A percentile compares a stretch with the other conserved stretches of the same genome.
Evolutionary conservation across 2,113 vertebrate genomes (phyloP).

Genomic region (Passer montanus): DNA sequence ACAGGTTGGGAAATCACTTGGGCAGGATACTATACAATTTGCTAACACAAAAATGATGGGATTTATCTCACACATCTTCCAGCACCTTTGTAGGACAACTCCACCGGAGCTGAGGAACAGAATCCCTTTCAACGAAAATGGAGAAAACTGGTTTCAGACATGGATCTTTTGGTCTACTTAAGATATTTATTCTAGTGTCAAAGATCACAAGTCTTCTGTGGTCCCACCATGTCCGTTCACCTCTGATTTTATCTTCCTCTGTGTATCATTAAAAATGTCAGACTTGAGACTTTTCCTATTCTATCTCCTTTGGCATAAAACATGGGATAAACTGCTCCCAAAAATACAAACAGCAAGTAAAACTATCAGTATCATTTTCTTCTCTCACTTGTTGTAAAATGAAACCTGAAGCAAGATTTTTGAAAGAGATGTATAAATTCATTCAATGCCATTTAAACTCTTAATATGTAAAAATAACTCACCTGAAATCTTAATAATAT

Average conservation of each 20-base stretch:
- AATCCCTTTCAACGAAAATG: background rate
- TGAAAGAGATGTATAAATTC: background rate
- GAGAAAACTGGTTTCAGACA: background rate
- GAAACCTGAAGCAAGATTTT: background rate
- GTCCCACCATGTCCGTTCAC: background rate
- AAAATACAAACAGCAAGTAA: background rate
- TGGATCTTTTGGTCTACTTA: background rate
- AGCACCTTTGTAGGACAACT: background rate
- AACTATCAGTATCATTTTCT: background rate
- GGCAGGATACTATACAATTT: background rate
- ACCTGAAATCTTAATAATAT: background rate
- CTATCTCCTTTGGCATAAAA: background rate
- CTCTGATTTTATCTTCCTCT: background rate
- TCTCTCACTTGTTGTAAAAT: accelerated
- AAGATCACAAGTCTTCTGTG: background rate
- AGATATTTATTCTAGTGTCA: background rate
- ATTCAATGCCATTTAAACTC: background rate
- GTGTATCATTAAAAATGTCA: background rate
- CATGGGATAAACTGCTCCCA: background rate
- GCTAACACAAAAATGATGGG: background rate
- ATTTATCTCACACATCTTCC: background rate
- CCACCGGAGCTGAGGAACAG: background rate
- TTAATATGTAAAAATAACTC: background rate
- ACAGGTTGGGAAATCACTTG: background rate
- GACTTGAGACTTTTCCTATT: background rate